phyloP scores from a whole-genome alignment of 1,140 invertebrate genomes.

The Panagrolaimus sp. region DNA sequence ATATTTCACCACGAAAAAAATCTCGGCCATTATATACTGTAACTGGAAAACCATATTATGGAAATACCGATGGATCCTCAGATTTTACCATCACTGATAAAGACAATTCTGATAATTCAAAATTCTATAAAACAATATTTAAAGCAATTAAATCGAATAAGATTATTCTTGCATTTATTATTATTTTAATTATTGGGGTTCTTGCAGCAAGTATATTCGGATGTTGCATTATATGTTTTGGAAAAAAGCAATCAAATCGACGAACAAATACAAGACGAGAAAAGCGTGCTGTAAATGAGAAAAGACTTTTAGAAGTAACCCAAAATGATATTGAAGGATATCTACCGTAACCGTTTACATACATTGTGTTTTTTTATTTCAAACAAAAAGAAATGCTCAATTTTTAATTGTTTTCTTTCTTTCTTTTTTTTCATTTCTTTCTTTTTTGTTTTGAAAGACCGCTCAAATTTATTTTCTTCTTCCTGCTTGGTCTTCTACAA shows the following conservation, averaged over 20 bases:
- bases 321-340: slow-evolving; percentile 10
- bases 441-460: too few species aligned
- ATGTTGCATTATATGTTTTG: slow-evolving; percentile 8
- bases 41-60: background rate
- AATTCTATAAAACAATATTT: background rate
- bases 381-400: too few species aligned
- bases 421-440: too few species aligned
- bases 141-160: background rate
- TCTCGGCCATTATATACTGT: too few species aligned
- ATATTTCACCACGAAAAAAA: slow-evolving; percentile 6
- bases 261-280: background rate
- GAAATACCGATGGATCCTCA: too few species aligned
- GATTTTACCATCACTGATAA: too few species aligned
- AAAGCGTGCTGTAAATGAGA: slow-evolving; percentile 5
- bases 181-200: background rate
- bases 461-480: too few species aligned
- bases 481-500: too few species aligned
- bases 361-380: too few species aligned
- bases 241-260: background rate
- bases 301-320: background rate
- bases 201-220: background rate
- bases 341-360: background rate
- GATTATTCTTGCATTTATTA: slow-evolving; percentile 9
- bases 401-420: too few species aligned
- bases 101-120: background rate